These are phyloP conservation scores for Epinephelus fuscoguttatus DNA, from an alignment of 2,113 vertebrate genomes.

Conservation along the genomic window DNA sequence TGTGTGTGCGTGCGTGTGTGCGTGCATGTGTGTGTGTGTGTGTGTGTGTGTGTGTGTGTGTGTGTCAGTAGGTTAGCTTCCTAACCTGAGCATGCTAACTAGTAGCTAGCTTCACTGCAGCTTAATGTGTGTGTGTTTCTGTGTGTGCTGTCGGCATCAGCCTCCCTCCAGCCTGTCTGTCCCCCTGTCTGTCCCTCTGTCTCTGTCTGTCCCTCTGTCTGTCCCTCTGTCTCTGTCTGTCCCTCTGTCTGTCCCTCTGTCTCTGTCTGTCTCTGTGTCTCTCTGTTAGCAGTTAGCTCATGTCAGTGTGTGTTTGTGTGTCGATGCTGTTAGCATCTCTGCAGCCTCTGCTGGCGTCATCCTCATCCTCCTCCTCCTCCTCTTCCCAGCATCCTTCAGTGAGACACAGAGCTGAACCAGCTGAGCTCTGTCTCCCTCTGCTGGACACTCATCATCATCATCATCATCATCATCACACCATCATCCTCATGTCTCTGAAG, in stretches of 20 bases:
- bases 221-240: neutral
- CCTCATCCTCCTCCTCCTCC: conserved; percentile 44
- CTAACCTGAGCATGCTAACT: conserved; percentile 58
- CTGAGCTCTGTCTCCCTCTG: conserved; percentile 58
- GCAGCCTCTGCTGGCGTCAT: conserved; percentile 67
- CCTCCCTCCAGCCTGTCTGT: neutral
- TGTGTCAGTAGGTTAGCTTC: conserved; percentile 37
- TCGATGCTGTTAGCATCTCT: conserved; percentile 70
- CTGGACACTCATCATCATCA: neutral
- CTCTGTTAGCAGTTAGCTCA: conserved; percentile 14
- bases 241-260: neutral
- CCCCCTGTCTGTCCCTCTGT: neutral
- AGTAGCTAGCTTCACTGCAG: conserved; percentile 61
- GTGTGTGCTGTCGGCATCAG: neutral
- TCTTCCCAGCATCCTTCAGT: conserved; percentile 67
- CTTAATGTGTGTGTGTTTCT: conserved; percentile 13
- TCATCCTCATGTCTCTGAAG: neutral
- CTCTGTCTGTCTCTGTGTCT: conserved; percentile 5
- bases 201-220: neutral
- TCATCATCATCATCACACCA: neutral
- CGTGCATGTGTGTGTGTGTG: conserved; percentile 20
- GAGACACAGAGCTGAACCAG: conserved; percentile 1
- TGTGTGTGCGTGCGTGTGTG: conserved; percentile 34
- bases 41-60: conserved; percentile 25
- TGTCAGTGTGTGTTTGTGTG: conserved; percentile 39